Conservation (phyloP, 2,888 invertebrate species). For the Diarsia rubi region DNA sequence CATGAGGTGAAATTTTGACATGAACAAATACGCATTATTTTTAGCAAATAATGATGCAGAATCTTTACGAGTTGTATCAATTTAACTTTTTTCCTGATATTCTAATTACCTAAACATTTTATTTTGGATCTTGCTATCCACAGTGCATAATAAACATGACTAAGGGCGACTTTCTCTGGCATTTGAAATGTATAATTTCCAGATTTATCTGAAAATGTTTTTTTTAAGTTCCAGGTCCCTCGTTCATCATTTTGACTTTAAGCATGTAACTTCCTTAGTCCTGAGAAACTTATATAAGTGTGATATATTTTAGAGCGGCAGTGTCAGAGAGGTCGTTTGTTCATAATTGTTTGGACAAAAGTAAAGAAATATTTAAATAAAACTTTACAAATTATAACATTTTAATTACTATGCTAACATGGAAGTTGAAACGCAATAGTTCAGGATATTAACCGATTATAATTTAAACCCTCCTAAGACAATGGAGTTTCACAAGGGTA, state of each 20-base stretch:
- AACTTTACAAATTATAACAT: not conserved
- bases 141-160: not conserved
- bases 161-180: not conserved
- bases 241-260: not conserved
- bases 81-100: not conserved
- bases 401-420: not conserved
- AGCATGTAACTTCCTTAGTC: not conserved
- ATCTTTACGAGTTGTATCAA: not conserved
- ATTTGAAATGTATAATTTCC: not conserved
- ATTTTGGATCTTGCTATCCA: not conserved
- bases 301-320: not conserved
- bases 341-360: not conserved
- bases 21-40: slow-evolving; percentile 14
- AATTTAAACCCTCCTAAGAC: not conserved
- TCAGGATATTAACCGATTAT: not conserved
- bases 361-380: not conserved
- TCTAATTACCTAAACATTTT: no score
- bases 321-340: not conserved
- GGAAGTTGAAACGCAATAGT: not conserved
- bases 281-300: not conserved
- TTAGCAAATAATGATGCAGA: not conserved
- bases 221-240: not conserved
- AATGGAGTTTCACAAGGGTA: not conserved
- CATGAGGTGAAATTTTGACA: slow-evolving; percentile 60
- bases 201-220: not conserved